These are phyloP conservation scores for Lasioglossum oenotherae DNA, from an alignment of 2,888 invertebrate species.

Conservation along the genomic window DNA sequence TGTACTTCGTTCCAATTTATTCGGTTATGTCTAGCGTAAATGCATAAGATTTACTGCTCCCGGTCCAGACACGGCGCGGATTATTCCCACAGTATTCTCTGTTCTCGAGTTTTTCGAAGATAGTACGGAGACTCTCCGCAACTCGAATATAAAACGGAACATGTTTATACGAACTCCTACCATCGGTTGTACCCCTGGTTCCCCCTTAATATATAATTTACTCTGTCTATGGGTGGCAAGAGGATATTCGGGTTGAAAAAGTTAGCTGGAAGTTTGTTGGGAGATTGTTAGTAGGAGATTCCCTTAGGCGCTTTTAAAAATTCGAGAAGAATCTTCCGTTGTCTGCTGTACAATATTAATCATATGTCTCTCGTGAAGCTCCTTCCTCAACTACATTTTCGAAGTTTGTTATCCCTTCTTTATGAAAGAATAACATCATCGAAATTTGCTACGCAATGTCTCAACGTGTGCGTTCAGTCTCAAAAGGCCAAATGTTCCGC, in stretches of 20 bases:
- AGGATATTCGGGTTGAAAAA: slow-evolving; percentile 15
- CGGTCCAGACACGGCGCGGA: not conserved
- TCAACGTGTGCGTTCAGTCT: too few relatives aligned
- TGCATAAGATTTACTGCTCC: not conserved
- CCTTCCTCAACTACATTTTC: not conserved
- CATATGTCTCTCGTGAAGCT: not conserved
- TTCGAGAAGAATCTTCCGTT: not conserved
- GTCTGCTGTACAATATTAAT: not conserved
- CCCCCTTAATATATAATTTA: slow-evolving; percentile 6
- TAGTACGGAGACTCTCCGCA: not conserved
- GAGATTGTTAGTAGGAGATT: not conserved
- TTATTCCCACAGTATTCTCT: not conserved
- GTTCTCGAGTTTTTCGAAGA: not conserved
- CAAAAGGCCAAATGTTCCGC: too few relatives aligned
- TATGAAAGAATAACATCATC: not conserved
- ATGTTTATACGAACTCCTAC: not conserved
- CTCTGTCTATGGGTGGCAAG: not conserved
- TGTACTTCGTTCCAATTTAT: not conserved
- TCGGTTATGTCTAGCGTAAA: not conserved
- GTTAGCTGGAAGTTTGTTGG: slow-evolving; percentile 17
- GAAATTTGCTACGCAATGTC: not conserved
- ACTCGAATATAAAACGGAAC: not conserved
- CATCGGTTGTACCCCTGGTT: not conserved
- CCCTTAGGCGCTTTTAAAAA: slow-evolving; percentile 19
- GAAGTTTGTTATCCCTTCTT: not conserved